A percentile compares a stretch with the other conserved stretches of the same genome.
Conservation (phyloP, 2,797 vertebrate genomes). For the Danio aesculapii region DNA sequence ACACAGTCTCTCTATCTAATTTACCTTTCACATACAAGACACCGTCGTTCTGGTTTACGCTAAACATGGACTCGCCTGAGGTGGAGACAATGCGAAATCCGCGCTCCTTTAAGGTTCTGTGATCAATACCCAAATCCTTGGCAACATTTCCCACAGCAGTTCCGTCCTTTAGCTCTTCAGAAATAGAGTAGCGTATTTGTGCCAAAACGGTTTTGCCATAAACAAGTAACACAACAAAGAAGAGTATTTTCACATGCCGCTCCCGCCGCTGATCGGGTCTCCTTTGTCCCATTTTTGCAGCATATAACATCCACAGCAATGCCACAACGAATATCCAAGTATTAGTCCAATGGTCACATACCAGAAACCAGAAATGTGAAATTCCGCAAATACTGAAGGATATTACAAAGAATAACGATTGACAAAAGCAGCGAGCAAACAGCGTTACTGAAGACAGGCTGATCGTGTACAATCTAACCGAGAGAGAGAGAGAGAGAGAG, state of each 20-base stretch:
- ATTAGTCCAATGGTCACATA: not conserved
- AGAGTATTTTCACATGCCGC: not conserved
- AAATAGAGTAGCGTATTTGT: constrained; percentile 65
- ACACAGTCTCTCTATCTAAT: constrained; percentile 68
- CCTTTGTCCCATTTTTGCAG: constrained; percentile 53
- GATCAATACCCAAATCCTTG: constrained; percentile 66
- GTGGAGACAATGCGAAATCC: constrained; percentile 64
- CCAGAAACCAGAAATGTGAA: not conserved
- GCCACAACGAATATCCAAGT: not conserved
- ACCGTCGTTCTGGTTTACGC: constrained; percentile 61
- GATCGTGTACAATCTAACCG: not conserved
- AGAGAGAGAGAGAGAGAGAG: not conserved
- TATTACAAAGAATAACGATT: not conserved
- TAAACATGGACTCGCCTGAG: constrained; percentile 57
- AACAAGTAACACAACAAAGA: constrained; percentile 36
- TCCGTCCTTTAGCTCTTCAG: constrained; percentile 64
- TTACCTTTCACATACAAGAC: constrained; percentile 61
- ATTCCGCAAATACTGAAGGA: not conserved
- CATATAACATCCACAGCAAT: not conserved
- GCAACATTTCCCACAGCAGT: constrained; percentile 64
- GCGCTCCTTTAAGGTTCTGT: constrained; percentile 55
- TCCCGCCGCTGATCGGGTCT: not conserved
- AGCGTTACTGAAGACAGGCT: not conserved
- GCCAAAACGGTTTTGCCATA: constrained; percentile 44
- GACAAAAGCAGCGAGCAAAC: not conserved